Evolutionary conservation across 2,797 vertebrate genomes (phyloP), one percentile per base, ranked within the genome.

Genomic region (Pseudomugil tenellus): DNA sequence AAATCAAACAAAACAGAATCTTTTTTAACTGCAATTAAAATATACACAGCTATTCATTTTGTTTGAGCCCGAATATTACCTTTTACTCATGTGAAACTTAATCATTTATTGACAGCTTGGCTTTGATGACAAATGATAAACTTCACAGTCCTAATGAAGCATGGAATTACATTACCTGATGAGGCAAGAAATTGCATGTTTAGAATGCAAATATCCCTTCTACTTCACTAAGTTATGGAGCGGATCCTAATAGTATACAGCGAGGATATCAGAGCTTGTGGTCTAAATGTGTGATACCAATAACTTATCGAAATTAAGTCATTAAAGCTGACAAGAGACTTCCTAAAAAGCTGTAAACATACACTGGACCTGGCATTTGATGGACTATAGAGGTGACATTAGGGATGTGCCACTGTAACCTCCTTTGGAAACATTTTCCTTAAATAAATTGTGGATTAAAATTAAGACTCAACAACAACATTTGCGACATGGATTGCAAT

Each of bases 91-190:
- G 89, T 92, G 89, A 89, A 90, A 92, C 91, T 92, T 93, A 92
- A 94, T 95, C 92, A 93, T 94, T 91, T 93, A 93, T 93, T 93
- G 93, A 94, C 92, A 94, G 90, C 90, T 89, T 84, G 88, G 87
- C 91, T 92, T 92, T 93, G 92, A 94, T 94, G 92, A 95, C 92
- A 94, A 95, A 95, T 94, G 93, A 94, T 94, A 93, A 94, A 94
- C 92, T 90, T 93, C 92, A 92, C 87, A 90, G 87, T 88, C 84
- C 87, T 94, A 95, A 95, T 94, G 93, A 95, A 94, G 92, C 91
- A 77, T 93, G 92, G 93, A 93, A 94, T 94, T 94, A 93, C 92
- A 94, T 94, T 94, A 94, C 93, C 92, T 92, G 91, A 93, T 93
- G 93, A 94, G 90, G 88, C 90, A 94, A 86, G 91, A 92, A 92